Conservation (phyloP, 2,888 invertebrate genomes). For the Heliconius erato region DNA sequence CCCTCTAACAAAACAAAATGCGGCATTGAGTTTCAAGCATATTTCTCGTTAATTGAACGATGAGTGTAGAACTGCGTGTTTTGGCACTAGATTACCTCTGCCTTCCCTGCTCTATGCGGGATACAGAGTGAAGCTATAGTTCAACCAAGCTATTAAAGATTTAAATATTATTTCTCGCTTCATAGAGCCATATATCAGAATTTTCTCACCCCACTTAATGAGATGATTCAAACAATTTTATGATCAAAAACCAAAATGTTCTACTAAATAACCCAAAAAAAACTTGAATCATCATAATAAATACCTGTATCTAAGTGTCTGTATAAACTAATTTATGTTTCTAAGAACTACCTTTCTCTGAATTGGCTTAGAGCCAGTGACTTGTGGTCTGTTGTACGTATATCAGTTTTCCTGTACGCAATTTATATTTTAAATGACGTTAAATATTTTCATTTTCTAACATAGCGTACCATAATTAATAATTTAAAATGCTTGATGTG, state of each 20-base stretch:
- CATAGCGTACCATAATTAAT: neutral
- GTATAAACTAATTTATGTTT: conserved; percentile 37
- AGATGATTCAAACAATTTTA: neutral
- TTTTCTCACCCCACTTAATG: neutral
- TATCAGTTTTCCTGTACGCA: conserved; percentile 15
- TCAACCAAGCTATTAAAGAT: neutral
- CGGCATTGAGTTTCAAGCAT: neutral
- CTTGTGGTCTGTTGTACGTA: neutral
- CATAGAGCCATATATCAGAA: neutral
- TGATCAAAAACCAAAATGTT: neutral
- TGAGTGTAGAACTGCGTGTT: neutral
- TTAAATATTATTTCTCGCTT: neutral
- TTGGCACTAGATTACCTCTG: neutral
- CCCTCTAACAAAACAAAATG: neutral
- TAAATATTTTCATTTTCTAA: neutral
- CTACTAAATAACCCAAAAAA: neutral
- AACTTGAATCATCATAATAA: conserved; percentile 7
- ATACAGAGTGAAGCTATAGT: neutral
- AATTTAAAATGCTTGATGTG: too few relatives aligned
- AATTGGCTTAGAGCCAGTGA: conserved; percentile 26
- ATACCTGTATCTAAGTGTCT: conserved; percentile 35
- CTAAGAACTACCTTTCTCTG: conserved; percentile 36
- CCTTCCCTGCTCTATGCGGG: neutral
- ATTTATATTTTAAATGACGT: neutral
- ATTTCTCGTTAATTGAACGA: neutral